Evolutionary conservation across 2,113 vertebrate genomes (phyloP).

Genomic region (Pterophyllum scalare): DNA sequence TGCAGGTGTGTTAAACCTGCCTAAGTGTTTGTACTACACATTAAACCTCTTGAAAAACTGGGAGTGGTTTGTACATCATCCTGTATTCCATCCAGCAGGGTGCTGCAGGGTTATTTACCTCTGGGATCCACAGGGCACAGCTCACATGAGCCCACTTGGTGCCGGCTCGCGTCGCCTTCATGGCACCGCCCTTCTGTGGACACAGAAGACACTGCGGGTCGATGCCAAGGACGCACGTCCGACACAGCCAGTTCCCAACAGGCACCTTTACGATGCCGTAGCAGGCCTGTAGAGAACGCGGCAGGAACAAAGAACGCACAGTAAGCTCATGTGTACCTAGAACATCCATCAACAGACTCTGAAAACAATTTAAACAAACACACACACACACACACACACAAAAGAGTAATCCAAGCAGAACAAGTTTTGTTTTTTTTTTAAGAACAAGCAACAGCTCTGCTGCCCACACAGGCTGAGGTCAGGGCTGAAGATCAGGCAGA

Average conservation of each 20-base stretch:
- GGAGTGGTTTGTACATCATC: no score
- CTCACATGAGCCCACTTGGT: conserved; percentile 98
- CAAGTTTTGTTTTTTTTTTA: no score
- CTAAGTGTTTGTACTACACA: no score
- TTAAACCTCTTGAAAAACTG: no score
- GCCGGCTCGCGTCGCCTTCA: conserved; percentile 95
- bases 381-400: no score
- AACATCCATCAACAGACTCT: neutral
- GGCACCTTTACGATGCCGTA: conserved; percentile 98
- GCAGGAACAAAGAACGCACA: neutral
- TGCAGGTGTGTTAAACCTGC: no score
- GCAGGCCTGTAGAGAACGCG: conserved; percentile 85
- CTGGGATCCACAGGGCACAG: conserved; percentile 98
- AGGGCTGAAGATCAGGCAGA: neutral
- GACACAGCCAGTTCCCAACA: conserved; percentile 97
- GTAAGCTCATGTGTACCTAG: neutral
- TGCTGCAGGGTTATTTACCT: conserved; percentile 79
- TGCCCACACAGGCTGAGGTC: neutral
- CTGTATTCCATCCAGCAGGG: no score
- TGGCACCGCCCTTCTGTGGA: conserved; percentile 95
- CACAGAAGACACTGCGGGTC: conserved; percentile 95
- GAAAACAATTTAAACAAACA: neutral
- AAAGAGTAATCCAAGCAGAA: no score
- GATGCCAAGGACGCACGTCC: conserved; percentile 93
- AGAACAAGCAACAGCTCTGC: neutral